Base-by-base conservation (phyloP, 2,113 vertebrate species). In the Balaeniceps rex region DNA sequence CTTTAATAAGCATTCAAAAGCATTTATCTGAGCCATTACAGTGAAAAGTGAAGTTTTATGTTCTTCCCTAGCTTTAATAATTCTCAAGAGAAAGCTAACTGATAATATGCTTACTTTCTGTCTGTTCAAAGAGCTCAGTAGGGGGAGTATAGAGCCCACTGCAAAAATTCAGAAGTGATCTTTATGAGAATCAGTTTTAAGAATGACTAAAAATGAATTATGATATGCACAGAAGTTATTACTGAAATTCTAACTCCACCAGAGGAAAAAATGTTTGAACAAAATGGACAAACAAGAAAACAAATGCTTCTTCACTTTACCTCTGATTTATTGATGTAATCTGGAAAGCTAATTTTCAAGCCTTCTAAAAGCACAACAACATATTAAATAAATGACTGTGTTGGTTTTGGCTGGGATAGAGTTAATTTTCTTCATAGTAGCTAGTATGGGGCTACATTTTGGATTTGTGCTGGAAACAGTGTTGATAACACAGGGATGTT, bases 61-160 rank as follows among this genome's bases (percentile, higher is more conserved):
- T 21, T 65, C 47, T 61, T 87, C 7, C 6, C 26, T 55, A 64
- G n/a, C 42, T 75, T 55, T 12, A 90, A 25, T 16, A 87, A 38
- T 31, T 68, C 74, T 61, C 57, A 82, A 44, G 34, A 52, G 72
- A 71, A 95, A 78, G 47, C n/a, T 38, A 76, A 55, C 33, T 31
- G 71, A 34, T 25, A 31, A 17, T 16, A 42, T 3, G 14, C 21
- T 87, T 34, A 11, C n/a, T 75, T 75, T 71, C 49, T 80, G 21
- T 60, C 40, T 91, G n/a, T 34, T 80, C 75, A 78, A 7, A 82
- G 40, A 89, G 91, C 74, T 95, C 88, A 91, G 92, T 28, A 97
- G 94, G 65, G 94, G 90, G 90, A 97, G 92, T 76, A 93, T 17
- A 92, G 65, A 92, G 69, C 22, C 84, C 76, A 82, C 57, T 68